Evolutionary conservation across 1,140 invertebrate species (phyloP), one percentile per base, ranked within the genome.

Genomic region (Anadara kagoshimensis): DNA sequence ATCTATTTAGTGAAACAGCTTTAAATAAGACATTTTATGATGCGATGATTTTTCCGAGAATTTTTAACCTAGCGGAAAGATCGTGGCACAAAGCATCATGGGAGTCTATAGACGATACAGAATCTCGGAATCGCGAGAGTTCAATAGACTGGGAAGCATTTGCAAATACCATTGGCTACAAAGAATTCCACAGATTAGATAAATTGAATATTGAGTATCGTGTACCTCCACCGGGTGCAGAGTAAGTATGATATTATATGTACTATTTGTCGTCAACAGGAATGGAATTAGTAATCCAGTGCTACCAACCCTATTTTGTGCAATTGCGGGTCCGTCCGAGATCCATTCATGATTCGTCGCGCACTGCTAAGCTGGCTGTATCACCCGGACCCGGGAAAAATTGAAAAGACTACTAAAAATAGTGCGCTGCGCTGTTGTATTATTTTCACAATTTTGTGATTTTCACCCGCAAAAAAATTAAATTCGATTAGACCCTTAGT

Each of bases 51-150:
- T 84, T 78, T 57, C 86, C 86, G 0, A 73, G 86, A 12, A 29
- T 86, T 5, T 59, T 86, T 18, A 85, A 84, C 7, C 67, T 86
- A 24, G 86, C 86, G 3, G 86, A 87, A 69, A 71, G 86, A 54
- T 81, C 82, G 3, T 87, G 86, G 86, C 83, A 85, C 63, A 68
- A 71, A 18, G 82, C 80, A 36, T 8, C 26, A 12, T 87, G 86
- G 86, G 83, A 85, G 54, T 41, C 51, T n/a, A 58, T 71, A 1
- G 66, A 45, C 1, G 63, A 75, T n/a, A 18, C 51, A 24, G 8
- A n/a, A 29, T 22, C 5, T 26, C 29, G 61, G 26, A 47, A n/a
- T 18, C 12, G 47, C 1, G 61, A 47, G 49, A 69, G 43, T 29
- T 51, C 54, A 51, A 14, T 18, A 0, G 79, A 86, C 18, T 85